Base-by-base conservation (phyloP, 2,113 vertebrate genomes). In the Eublepharis macularius region DNA sequence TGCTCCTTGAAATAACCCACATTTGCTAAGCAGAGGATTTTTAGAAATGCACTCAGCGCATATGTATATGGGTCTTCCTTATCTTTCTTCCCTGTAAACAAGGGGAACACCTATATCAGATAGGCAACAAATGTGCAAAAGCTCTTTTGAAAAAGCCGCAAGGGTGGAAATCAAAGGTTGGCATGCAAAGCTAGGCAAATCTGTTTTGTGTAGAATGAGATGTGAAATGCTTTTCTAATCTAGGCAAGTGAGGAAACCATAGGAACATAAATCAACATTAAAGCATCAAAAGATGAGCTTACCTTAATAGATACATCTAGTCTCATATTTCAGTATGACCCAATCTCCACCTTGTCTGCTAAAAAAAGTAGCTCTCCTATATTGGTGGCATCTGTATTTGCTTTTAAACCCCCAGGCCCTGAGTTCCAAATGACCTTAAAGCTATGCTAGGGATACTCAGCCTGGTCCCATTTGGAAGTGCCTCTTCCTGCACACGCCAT, bases 381-480 rank as follows among this genome's bases (percentile, higher is more conserved):
- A 34, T 2, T 68, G 34, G 75, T 5, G 47, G 1, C n/a, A n/a
- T 60, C 4, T 84, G 73, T 72, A 34, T 43, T 76, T 75, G 57
- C 39, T 60, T 77, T 82, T 3, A 1, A 68, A 86, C 82, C 1
- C 0, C 29, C 24, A 78, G 54, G 68, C 36, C 21, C 63, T 78
- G 1, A 1, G 85, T 87, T 90, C 81, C 0, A 0, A 17, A 60
- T 19, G 74, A 86, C 92, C 93, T 95, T 87, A 1, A 24, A 87
- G 87, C 88, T 51, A 6, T 68, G 89, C 39, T 60, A 0, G 0
- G 51, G 81, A 86, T 88, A 83, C 76, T 88, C 84, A 91, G 90
- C 93, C 8, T 3, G 1, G 21, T 80, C 89, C 93, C 87, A 49
- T 87, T 0, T 49, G 91, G 92, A 93, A 92, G 85, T 65, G 83